Evolutionary conservation across 2,797 vertebrate species (phyloP).

Genomic region (Micropoecilia bifurca): DNA sequence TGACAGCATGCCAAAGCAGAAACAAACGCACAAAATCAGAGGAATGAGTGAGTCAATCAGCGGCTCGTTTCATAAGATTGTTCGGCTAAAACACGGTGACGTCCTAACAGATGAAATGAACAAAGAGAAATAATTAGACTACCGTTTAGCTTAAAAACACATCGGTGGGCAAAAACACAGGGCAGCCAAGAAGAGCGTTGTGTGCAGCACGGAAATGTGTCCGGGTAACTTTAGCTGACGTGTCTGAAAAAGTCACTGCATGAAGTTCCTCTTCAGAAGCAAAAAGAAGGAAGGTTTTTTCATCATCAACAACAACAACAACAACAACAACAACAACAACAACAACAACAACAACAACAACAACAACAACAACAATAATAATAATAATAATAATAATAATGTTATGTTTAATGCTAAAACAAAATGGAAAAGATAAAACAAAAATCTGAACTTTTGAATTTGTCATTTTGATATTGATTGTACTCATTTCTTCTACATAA

Average conservation of each 20-base stretch:
- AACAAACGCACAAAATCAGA: slow-evolving; percentile 12
- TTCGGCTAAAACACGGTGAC: not conserved
- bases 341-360: not conserved
- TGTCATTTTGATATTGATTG: not conserved
- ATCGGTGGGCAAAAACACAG: slow-evolving; percentile 45
- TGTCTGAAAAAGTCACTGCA: slow-evolving; percentile 63
- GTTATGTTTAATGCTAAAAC: not conserved
- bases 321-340: not conserved
- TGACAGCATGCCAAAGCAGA: slow-evolving; percentile 63
- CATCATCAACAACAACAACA: not conserved
- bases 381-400: not conserved
- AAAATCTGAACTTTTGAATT: not conserved
- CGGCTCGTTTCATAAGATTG: not conserved
- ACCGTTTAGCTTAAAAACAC: slow-evolving; percentile 39
- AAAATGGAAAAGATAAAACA: not conserved
- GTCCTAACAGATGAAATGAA: slow-evolving; percentile 1
- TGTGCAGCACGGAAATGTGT: slow-evolving; percentile 71
- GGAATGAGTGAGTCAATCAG: slow-evolving; percentile 8
- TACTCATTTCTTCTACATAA: not conserved
- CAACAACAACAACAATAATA: not conserved
- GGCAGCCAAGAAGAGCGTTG: slow-evolving; percentile 43
- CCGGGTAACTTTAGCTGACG: slow-evolving; percentile 79
- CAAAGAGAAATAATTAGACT: not conserved
- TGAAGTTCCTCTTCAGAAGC: slow-evolving; percentile 63
- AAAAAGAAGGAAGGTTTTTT: not conserved